These are phyloP conservation scores for Melipona quadrifasciata DNA, from an alignment of 1,140 invertebrate genomes.

Conservation along the genomic window DNA sequence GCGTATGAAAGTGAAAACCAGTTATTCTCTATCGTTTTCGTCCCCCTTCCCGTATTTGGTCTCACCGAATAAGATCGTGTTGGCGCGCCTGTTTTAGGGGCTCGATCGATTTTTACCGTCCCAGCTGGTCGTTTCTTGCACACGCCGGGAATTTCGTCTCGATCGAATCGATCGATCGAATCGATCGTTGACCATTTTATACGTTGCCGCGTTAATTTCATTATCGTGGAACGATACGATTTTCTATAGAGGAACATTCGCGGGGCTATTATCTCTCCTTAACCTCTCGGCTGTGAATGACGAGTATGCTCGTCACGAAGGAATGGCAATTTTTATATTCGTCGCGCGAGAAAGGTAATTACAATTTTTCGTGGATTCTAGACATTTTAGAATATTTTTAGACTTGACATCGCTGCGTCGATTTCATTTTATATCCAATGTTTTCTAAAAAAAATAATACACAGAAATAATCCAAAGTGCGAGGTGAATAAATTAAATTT, in stretches of 20 bases:
- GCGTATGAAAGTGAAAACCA: conserved; percentile 63
- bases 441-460: too few species aligned
- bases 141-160: not conserved
- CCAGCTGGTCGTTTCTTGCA: conserved; percentile 26
- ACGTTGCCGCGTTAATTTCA: not conserved
- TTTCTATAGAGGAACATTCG: not conserved
- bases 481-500: too few species aligned
- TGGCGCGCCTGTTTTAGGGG: conserved; percentile 34
- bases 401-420: too few species aligned
- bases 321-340: too few species aligned
- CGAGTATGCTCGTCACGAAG: too few species aligned
- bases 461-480: too few species aligned
- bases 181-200: not conserved
- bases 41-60: conserved; percentile 58
- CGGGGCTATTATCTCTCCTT: not conserved
- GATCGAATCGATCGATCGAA: conserved; percentile 17
- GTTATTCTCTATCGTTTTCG: conserved; percentile 59
- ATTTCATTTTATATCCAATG: too few species aligned
- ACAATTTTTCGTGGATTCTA: too few species aligned
- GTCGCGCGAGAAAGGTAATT: too few species aligned
- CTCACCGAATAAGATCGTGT: conserved; percentile 43
- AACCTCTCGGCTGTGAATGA: too few species aligned
- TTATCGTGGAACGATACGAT: not conserved
- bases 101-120: conserved; percentile 30
- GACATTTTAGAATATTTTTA: too few species aligned